Base-by-base conservation (phyloP, 2,797 vertebrate genomes). In the Podargus strigoides region DNA sequence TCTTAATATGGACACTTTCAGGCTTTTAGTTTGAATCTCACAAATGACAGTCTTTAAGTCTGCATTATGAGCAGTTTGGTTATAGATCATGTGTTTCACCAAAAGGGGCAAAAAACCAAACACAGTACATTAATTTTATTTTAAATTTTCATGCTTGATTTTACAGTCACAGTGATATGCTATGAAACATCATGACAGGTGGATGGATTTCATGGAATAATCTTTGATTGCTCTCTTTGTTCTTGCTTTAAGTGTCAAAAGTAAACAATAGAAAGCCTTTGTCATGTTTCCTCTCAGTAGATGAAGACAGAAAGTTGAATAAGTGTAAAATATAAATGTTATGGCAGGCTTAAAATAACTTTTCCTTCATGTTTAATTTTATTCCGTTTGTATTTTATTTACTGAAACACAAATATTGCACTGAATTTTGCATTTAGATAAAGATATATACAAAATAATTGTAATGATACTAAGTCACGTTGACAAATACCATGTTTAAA, bases 231-330 rank as follows among this genome's bases (percentile, higher is more conserved):
- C 75, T 96, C 81, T 85, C 89, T 96, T 92, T 95, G 86, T 97
- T 96, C 73, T 94, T 92, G 55, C 85, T 93, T 75, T 96, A 95
- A 1, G 0, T 92, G 79, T 96, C 95, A 84, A 91, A 96, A 93
- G 89, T 96, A 97, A 98, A 97, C 94, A 97, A 96, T 91, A 95
- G 92, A 92, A 93, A 91, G 44, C 37, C 87, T 96, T 97, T 96
- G 95, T 87, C 85, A 84, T 94, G 66, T 83, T 96, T 80, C 36
- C 11, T 93, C 44, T 94, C 42, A 82, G 50, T 56, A 91, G 37
- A 79, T 88, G 87, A 95, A 89, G 62, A 96, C 22, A 55, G 60
- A 77, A 90, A 94, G 75, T 20, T 56, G 74, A 95, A 90, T 91
- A 96, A 95, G 55, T 91, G 34, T 22, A 72, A 90, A 91, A 91